phyloP scores from a whole-genome alignment of 2,113 vertebrate species.

The Perca schrenkii region DNA sequence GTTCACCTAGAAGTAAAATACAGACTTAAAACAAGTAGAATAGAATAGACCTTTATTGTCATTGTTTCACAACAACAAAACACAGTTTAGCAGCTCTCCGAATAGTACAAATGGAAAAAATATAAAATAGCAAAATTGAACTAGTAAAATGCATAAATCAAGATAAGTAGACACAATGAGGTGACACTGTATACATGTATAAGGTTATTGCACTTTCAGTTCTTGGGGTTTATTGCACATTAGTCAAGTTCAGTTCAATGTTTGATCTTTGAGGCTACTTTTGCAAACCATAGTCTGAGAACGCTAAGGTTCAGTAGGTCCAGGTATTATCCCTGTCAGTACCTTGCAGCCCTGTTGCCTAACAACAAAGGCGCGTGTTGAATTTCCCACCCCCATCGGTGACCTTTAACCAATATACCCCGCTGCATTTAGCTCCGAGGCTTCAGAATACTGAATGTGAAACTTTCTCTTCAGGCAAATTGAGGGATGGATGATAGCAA shows the following conservation, averaged over 20 bases:
- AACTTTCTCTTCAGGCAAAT: neutral
- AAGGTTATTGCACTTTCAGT: too few species aligned
- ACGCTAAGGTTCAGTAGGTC: neutral
- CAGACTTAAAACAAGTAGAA: neutral
- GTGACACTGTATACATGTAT: too few species aligned
- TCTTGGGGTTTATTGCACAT: too few species aligned
- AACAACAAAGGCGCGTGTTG: slow-evolving; percentile 19
- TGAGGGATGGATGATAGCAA: neutral
- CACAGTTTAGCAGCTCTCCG: too few species aligned
- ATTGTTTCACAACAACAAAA: too few species aligned
- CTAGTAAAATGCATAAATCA: too few species aligned
- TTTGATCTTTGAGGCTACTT: neutral
- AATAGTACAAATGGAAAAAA: too few species aligned
- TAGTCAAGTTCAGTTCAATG: neutral
- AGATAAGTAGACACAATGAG: too few species aligned
- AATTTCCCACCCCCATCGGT: slow-evolving; percentile 1
- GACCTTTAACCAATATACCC: slow-evolving; percentile 28
- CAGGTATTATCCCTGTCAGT: neutral
- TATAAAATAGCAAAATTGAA: too few species aligned
- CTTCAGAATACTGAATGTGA: neutral
- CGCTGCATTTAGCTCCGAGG: neutral
- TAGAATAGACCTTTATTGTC: too few species aligned
- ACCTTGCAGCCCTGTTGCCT: neutral
- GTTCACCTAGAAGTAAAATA: neutral
- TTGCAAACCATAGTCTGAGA: neutral